Evolutionary conservation across 2,797 vertebrate species (phyloP).

Genomic region (Sebastes diaconus): DNA sequence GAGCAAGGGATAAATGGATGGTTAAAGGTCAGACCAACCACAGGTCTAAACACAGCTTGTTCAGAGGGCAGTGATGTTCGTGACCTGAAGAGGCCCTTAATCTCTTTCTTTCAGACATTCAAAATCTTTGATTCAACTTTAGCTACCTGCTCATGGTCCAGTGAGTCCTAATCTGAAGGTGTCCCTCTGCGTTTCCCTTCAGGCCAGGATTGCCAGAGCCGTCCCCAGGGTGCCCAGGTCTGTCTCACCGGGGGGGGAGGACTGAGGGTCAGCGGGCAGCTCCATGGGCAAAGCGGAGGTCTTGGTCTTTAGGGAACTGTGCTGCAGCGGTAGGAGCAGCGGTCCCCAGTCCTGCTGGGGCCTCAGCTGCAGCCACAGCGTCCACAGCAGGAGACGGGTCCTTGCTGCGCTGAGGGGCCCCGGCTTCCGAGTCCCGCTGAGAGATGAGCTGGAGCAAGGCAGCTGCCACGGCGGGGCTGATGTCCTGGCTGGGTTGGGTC

Average conservation of each 20-base stretch:
- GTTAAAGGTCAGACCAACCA: neutral
- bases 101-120: slow-evolving; percentile 68
- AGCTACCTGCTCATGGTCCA: slow-evolving; percentile 65
- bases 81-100: slow-evolving; percentile 12
- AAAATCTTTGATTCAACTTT: slow-evolving; percentile 56
- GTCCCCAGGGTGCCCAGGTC: slow-evolving; percentile 64
- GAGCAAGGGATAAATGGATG: neutral
- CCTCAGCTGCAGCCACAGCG: slow-evolving; percentile 73
- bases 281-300: slow-evolving; percentile 91
- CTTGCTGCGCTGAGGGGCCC: slow-evolving; percentile 61
- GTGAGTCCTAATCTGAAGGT: slow-evolving; percentile 78
- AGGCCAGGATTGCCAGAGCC: slow-evolving; percentile 61
- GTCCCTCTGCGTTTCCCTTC: slow-evolving; percentile 71
- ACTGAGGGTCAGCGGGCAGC: slow-evolving; percentile 73
- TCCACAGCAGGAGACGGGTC: slow-evolving; percentile 62
- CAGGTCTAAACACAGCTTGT: slow-evolving; percentile 2
- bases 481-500: slow-evolving; percentile 79
- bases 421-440: slow-evolving; percentile 86
- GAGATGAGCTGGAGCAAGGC: slow-evolving; percentile 93
- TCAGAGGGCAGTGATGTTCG: slow-evolving; percentile 21
- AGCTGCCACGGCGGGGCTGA: slow-evolving; percentile 89
- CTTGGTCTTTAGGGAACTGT: slow-evolving; percentile 96
- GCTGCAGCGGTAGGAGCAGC: slow-evolving; percentile 78
- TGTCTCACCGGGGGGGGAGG: slow-evolving; percentile 44
- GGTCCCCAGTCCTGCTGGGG: slow-evolving; percentile 47